Evolutionary conservation across 2,113 vertebrate genomes (phyloP).

Genomic region (Axis porcinus): DNA sequence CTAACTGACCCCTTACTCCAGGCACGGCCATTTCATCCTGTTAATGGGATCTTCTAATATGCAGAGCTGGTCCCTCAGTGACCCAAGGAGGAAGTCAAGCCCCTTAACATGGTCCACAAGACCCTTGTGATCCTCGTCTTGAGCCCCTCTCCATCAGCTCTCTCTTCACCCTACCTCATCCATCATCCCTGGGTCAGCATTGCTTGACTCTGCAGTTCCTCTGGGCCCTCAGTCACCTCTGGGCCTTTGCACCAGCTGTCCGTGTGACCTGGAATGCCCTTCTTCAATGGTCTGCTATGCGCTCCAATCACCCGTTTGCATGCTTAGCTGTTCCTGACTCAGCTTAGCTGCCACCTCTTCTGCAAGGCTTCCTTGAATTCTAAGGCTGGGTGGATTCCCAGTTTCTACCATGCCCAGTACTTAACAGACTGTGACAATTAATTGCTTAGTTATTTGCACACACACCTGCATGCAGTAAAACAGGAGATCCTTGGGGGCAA

Average conservation of each 20-base stretch:
- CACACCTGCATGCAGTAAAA: neutral
- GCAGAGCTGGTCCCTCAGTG: neutral
- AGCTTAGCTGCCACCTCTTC: neutral
- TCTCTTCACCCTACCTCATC: fast-evolving
- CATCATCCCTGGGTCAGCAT: fast-evolving
- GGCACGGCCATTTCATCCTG: neutral
- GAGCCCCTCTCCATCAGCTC: neutral
- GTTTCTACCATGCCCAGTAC: neutral
- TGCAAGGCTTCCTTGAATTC: neutral
- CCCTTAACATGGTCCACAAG: neutral
- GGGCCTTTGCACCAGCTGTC: neutral
- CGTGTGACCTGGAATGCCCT: too few species aligned
- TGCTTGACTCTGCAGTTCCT: neutral
- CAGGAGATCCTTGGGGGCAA: too few species aligned
- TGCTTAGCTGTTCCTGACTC: neutral
- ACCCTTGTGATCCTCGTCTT: neutral
- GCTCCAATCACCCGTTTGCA: too few species aligned
- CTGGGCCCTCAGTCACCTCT: too few species aligned
- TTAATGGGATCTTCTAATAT: neutral
- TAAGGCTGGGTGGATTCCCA: neutral
- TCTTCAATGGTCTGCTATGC: neutral
- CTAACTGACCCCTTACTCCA: too few species aligned
- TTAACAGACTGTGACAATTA: neutral
- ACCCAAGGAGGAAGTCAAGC: neutral
- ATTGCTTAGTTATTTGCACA: neutral